These are phyloP conservation scores for Panthera uncia DNA, from an alignment of 2,113 vertebrate species.

Conservation along the genomic window DNA sequence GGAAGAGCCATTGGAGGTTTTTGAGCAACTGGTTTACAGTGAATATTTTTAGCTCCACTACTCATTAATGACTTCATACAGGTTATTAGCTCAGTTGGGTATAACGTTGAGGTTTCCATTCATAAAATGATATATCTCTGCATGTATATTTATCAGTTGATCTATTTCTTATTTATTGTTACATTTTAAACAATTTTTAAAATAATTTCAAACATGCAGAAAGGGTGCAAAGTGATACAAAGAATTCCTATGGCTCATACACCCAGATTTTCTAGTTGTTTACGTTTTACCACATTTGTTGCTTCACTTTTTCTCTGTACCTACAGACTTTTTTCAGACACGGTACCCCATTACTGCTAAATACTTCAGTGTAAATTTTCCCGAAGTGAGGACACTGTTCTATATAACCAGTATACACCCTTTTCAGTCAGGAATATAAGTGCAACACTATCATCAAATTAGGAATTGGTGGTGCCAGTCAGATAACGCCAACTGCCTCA, in stretches of 20 bases:
- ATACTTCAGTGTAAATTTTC: background rate
- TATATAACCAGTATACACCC: background rate
- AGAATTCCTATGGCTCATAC: background rate
- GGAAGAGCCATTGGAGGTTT: background rate
- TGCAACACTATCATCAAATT: background rate
- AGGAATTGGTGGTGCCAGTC: background rate
- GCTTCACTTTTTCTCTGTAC: background rate
- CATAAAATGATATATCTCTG: background rate
- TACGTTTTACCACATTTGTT: background rate
- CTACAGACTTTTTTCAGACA: background rate
- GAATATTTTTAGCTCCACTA: background rate
- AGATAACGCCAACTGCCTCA: background rate
- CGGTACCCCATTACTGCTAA: background rate
- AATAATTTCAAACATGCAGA: background rate
- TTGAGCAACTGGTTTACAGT: background rate
- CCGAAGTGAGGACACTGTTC: background rate
- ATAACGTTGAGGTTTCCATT: background rate
- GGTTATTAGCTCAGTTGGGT: background rate
- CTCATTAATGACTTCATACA: background rate
- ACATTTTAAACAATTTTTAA: conserved; percentile 9
- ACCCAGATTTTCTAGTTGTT: background rate
- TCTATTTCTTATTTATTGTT: background rate
- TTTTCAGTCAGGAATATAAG: background rate
- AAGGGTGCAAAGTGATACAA: background rate
- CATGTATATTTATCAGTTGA: background rate